These are phyloP conservation scores for Pteronura brasiliensis DNA, from an alignment of 2,113 vertebrate species.

Conservation along the genomic window DNA sequence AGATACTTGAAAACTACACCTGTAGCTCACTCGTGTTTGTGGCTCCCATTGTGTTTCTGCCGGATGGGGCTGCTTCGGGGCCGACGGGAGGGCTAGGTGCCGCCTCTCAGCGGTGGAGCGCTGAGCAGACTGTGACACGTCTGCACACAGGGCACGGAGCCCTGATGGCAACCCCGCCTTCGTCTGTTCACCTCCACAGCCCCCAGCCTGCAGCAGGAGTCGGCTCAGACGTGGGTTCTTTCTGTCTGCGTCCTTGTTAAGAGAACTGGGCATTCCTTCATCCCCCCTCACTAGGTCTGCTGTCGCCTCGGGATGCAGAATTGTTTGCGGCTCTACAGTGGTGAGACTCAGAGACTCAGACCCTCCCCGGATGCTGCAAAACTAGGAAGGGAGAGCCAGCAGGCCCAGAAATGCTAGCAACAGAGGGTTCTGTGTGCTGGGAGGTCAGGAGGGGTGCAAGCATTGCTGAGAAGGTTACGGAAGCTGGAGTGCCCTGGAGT, in stretches of 20 bases:
- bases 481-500: background rate
- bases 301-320: rapidly evolving
- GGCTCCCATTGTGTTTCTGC: background rate
- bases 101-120: rapidly evolving
- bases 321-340: rapidly evolving
- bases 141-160: rapidly evolving
- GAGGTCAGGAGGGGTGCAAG: background rate
- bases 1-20: background rate
- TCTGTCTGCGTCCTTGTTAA: background rate
- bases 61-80: rapidly evolving
- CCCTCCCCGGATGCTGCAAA: background rate
- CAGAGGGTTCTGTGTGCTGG: background rate
- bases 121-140: background rate
- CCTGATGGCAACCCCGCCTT: background rate
- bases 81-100: background rate
- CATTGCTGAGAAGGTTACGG: background rate
- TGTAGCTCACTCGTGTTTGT: rapidly evolving
- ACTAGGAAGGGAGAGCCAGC: background rate
- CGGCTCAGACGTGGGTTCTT: rapidly evolving
- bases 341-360: background rate
- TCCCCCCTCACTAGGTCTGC: rapidly evolving
- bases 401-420: rapidly evolving
- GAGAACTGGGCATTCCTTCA: background rate
- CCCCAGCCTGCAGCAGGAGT: background rate
- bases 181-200: background rate